Conservation (phyloP, 2,113 vertebrate species). For the Scatophagus argus region DNA sequence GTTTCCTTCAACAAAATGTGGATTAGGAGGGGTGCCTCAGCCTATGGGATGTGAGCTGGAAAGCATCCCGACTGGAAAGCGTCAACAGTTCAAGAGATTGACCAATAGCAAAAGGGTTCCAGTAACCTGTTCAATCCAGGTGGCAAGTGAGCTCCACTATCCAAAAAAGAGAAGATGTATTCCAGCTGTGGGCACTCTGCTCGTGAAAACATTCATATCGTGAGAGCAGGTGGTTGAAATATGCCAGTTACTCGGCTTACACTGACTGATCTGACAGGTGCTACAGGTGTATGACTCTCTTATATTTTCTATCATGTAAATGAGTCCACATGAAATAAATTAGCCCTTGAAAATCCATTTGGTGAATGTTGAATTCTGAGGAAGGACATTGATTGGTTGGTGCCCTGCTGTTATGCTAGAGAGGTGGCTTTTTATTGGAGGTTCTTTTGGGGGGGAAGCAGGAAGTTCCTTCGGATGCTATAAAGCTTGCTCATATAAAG, state of each 20-base stretch:
- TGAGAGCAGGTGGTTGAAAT: constrained; percentile 34
- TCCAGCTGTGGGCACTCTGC: constrained; percentile 17
- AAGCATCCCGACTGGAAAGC: constrained; percentile 14
- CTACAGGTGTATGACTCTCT: constrained; percentile 22
- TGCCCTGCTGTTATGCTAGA: constrained; percentile 61
- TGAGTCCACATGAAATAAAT: constrained; percentile 19
- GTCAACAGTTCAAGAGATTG: constrained; percentile 13
- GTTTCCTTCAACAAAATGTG: constrained; percentile 48
- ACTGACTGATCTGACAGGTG: constrained; percentile 9
- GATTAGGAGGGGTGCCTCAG: constrained; percentile 27
- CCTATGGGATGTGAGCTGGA: constrained; percentile 42
- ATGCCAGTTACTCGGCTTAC: background rate
- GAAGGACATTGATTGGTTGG: constrained; percentile 53
- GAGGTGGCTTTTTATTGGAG: constrained; percentile 67
- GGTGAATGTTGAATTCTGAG: constrained; percentile 12
- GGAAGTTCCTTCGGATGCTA: constrained; percentile 68
- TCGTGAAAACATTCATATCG: constrained; percentile 37
- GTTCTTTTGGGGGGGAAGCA: constrained; percentile 51
- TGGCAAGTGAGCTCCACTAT: background rate
- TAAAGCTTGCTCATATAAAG: constrained; percentile 75
- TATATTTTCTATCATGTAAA: constrained; percentile 11
- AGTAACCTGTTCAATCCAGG: constrained; percentile 24
- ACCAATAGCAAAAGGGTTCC: constrained; percentile 14
- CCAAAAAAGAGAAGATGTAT: background rate
- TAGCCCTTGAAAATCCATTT: constrained; percentile 11